Conservation (phyloP, 2,888 invertebrate species). For the Caenorhabditis becei region DNA sequence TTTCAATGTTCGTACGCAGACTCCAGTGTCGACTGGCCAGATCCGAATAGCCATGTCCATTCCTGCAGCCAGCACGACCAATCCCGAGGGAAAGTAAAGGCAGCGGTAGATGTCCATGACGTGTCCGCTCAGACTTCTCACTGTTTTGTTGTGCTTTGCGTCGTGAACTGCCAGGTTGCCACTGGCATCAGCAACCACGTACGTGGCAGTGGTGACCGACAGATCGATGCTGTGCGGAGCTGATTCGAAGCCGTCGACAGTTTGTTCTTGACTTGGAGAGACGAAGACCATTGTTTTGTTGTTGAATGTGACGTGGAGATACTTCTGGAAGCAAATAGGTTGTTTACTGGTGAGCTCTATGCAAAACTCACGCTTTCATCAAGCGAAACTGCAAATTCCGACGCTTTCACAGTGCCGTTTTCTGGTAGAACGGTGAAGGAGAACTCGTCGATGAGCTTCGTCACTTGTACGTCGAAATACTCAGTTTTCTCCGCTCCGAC, state of each 20-base stretch:
- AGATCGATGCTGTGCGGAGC: constrained; percentile 34
- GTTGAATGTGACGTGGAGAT: constrained; percentile 34
- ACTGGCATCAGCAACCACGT: constrained; percentile 33
- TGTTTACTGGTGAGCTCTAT: not conserved
- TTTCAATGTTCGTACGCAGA: constrained; percentile 86
- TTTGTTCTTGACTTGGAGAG: constrained; percentile 21
- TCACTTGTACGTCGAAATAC: constrained; percentile 51
- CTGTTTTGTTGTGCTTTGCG: not conserved
- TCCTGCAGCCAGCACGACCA: constrained; percentile 86
- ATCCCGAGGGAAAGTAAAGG: constrained; percentile 87
- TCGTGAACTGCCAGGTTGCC: constrained; percentile 26
- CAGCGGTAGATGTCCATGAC: constrained; percentile 87
- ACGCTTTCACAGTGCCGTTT: not conserved
- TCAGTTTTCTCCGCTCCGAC: not conserved
- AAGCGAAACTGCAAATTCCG: constrained; percentile 32
- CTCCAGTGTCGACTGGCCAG: constrained; percentile 87
- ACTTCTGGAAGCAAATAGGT: constrained; percentile 25
- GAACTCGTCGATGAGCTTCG: constrained; percentile 58
- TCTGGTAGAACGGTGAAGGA: constrained; percentile 49
- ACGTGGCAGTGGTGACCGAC: constrained; percentile 12
- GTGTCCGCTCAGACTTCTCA: constrained; percentile 85
- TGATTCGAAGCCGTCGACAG: constrained; percentile 16
- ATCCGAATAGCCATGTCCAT: constrained; percentile 87
- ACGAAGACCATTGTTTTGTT: constrained; percentile 43
- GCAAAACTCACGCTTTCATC: constrained; percentile 28